Conservation (phyloP, 1,140 invertebrate species). For the Geopemphigus sp. region DNA sequence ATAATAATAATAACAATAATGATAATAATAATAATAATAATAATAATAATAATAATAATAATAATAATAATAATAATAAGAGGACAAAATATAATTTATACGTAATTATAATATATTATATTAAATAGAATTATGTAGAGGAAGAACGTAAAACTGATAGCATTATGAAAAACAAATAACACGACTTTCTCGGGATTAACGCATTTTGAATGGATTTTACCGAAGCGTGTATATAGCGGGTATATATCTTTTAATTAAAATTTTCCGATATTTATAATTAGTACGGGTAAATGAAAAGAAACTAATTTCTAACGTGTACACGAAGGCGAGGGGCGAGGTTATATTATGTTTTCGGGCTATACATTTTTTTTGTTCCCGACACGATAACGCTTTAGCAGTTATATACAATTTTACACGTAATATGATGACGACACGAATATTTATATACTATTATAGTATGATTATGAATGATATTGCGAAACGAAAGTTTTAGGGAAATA, state of each 20-base stretch:
- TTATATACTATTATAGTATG: not conserved
- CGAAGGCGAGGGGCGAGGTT: no score
- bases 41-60: not conserved
- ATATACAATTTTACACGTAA: no score
- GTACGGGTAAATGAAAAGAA: not conserved
- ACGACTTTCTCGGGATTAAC: not conserved
- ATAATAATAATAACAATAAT: not conserved
- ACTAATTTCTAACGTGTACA: not conserved
- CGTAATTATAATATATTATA: not conserved
- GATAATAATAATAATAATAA: not conserved
- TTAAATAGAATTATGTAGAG: constrained; percentile 16
- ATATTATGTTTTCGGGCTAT: no score
- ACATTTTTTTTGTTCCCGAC: no score
- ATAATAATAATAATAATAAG: not conserved
- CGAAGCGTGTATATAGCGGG: not conserved
- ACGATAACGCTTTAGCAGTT: no score
- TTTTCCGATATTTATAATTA: no score
- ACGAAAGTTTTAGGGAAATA: constrained; percentile 7
- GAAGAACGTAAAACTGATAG: constrained; percentile 39
- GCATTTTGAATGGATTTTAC: not conserved
- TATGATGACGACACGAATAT: no score
- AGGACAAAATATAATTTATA: not conserved
- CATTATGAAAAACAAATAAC: not conserved
- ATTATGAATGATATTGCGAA: not conserved
- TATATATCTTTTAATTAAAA: no score